These are phyloP conservation scores for Stercorarius parasiticus DNA, from an alignment of 2,113 vertebrate genomes.

Conservation along the genomic window DNA sequence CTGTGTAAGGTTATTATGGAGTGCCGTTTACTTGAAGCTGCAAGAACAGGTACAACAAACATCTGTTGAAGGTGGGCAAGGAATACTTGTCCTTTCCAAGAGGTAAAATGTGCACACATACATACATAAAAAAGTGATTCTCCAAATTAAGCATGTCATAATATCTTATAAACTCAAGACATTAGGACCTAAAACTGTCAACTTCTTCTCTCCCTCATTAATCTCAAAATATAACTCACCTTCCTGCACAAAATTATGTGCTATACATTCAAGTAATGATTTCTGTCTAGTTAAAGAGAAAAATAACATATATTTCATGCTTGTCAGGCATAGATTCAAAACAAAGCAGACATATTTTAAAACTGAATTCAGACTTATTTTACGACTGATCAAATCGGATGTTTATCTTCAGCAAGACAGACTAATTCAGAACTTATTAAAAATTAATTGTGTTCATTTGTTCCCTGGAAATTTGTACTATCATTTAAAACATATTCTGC, in stretches of 20 bases:
- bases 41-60: not conserved
- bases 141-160: slow-evolving; percentile 27
- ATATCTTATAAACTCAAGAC: slow-evolving; percentile 23
- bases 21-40: not conserved
- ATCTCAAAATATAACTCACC: slow-evolving; percentile 28
- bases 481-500: not conserved
- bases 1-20: not conserved
- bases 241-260: slow-evolving; percentile 16
- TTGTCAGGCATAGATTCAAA: not conserved
- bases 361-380: not conserved
- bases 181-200: slow-evolving; percentile 36
- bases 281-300: slow-evolving; percentile 45
- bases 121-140: not conserved
- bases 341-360: not conserved
- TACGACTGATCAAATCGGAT: not conserved
- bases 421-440: not conserved
- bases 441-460: not conserved
- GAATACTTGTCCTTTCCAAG: slow-evolving; percentile 6
- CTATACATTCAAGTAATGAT: slow-evolving; percentile 40
- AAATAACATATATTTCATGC: slow-evolving; percentile 17
- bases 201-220: slow-evolving; percentile 33
- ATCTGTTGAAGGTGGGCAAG: not conserved
- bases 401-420: not conserved
- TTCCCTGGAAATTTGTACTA: not conserved
- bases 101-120: not conserved